Evolutionary conservation across 1,140 invertebrate species (phyloP), one percentile per base, ranked within the genome.

Genomic region (Brachionus rotundiformis): DNA sequence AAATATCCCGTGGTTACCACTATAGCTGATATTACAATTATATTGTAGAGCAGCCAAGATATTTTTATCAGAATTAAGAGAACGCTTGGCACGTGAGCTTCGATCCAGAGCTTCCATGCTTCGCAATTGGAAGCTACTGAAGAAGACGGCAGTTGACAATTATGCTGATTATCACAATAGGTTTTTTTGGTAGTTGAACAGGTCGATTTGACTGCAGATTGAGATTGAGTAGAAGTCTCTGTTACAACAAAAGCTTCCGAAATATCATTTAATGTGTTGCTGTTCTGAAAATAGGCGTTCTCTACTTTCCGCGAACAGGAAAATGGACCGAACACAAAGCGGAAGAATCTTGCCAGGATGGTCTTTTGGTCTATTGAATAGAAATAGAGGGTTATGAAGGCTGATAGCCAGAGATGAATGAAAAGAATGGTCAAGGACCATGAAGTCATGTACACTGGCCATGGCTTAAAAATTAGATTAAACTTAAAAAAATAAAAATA

Each of bases 391-490:
- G 29, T 49, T 23, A 79, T 33, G 27, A 79, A 59, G 11, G 76
- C 76, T 25, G 76, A 54, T 33, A 79, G 16, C 76, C 76, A 79
- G 2, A 79, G 23, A 8, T 79, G 76, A 27, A 79, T 25, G 13
- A 79, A 25, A 39, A 79, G 36, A 79, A 79, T 79, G 13, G 76
- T 79, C 29, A 79, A 27, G 1, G 76, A 59, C 76, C 76, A 79
- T 39, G 76, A 79, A n/a, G 76, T 79, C 76, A 79, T 79, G 29
- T 79, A 79, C 1, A 79, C 27, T 31, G 44, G 76, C 76, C 76
- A 79, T 3, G 76, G 76, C 44, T 77, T 1, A 4, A 29, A n/a
- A n/a, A n/a, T n/a, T n/a, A n/a, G n/a, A n/a, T 11, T 29, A 44
- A 75, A 29, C 19, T 7, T 23, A 23, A 77, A 29, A 27, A 36